Conservation (phyloP, 2,888 invertebrate genomes). For the Autographa pulchrina region DNA sequence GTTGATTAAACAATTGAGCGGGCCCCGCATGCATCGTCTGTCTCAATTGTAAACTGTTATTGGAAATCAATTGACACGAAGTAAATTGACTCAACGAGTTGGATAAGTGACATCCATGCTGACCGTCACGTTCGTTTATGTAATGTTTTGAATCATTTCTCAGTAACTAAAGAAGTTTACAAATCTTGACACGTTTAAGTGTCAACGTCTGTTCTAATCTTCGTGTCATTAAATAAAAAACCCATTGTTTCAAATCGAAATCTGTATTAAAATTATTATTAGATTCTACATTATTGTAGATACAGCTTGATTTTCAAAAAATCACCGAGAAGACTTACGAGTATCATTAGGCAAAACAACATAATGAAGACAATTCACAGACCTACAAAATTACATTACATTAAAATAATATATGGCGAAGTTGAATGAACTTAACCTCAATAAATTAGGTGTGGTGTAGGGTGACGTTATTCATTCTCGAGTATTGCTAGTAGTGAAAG, state of each 20-base stretch:
- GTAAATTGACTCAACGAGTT: constrained; percentile 76
- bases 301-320: background rate
- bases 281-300: background rate
- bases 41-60: constrained; percentile 87
- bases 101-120: constrained; percentile 70
- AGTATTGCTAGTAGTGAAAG: constrained; percentile 82
- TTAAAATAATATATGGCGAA: constrained; percentile 4
- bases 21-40: constrained; percentile 84
- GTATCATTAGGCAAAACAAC: background rate
- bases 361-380: background rate
- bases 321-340: background rate
- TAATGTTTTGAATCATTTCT: constrained; percentile 48
- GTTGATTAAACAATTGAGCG: constrained; percentile 84
- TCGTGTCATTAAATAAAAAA: background rate
- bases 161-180: constrained; percentile 41
- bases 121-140: constrained; percentile 53
- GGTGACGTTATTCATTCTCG: constrained; percentile 61
- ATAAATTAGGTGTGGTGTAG: constrained; percentile 32
- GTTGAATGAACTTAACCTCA: constrained; percentile 33
- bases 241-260: background rate
- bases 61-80: constrained; percentile 87
- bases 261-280: too few relatives aligned
- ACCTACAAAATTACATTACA: background rate
- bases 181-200: constrained; percentile 34
- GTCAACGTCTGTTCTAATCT: constrained; percentile 27